phyloP scores from a whole-genome alignment of 2,113 vertebrate species.

The Drymodes brunneopygia region DNA sequence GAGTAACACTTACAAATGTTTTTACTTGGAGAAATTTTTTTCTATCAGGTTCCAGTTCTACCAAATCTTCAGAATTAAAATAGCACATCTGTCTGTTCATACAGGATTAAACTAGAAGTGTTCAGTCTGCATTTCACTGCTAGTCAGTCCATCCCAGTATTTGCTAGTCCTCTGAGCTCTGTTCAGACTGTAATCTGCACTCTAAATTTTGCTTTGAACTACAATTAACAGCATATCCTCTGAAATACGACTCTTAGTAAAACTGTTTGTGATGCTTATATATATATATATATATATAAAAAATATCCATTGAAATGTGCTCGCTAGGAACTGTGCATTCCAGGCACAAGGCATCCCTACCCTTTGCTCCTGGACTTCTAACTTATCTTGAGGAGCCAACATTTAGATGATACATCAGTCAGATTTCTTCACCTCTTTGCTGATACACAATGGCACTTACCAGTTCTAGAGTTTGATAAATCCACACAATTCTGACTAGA shows the following conservation, averaged over 20 bases:
- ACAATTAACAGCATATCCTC: neutral
- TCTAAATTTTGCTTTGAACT: neutral
- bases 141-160: neutral
- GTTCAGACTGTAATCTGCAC: neutral
- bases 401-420: neutral
- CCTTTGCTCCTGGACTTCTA: neutral
- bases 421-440: neutral
- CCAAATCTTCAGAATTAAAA: neutral
- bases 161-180: neutral
- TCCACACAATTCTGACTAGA: neutral
- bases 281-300: too few species aligned
- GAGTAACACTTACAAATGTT: neutral
- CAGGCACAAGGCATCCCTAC: neutral
- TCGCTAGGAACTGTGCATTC: neutral
- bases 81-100: neutral
- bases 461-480: neutral
- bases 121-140: neutral
- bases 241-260: neutral
- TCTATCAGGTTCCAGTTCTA: neutral
- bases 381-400: neutral
- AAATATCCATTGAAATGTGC: neutral
- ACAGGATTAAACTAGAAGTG: neutral
- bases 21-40: neutral
- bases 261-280: neutral
- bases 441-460: neutral